Base-by-base conservation (phyloP, 37 sponge, comb jelly and placozoan species). In the Axinella damicornis region DNA sequence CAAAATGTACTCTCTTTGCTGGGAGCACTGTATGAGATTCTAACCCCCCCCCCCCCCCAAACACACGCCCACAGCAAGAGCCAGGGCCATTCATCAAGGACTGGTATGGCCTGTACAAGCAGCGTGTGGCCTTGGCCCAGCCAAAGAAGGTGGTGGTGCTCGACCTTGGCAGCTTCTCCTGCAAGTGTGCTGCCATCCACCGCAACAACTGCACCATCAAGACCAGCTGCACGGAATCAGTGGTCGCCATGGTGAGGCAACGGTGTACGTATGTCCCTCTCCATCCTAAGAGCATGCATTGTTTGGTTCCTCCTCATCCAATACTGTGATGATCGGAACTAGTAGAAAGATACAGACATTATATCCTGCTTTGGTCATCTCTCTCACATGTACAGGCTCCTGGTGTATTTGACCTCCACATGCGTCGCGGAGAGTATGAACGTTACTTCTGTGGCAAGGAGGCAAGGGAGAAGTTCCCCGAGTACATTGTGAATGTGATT, bases 81-180 rank as follows among this genome's bases (percentile, higher is more conserved):
- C 76, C 63, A n/a, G 34, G 30, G 33, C 65, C 78, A n/a, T 78
- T 78, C 66, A 39, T 63, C 65, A 78, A 64, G 27, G 78, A 78
- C 65, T 78, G 78, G 78, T 78, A 78, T 78, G 78, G 78, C 13
- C 64, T 64, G 21, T 78, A 64, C 78, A 78, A 78, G 65, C 78
- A 78, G 65, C 20, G 78, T 17, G 65, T 78, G 65, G 20, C 24
- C 22, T 24, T 38, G 41, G 33, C 4, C 27, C 31, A 32, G 24
- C 78, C 65, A 57, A 12, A 25, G 60, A 61, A 64, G 30, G 64
- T 78, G 36, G 59, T 34, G 65, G 64, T 61, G 24, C 30, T 78
- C 27, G 78, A 78, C 53, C 28, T 78, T 24, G 78, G 78, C 37
- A 78, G 78, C 53, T 78, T 64, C 65, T 78, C 65, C 78, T 78